phyloP scores from a whole-genome alignment of 2,113 vertebrate species.

The Loxodonta africana region DNA sequence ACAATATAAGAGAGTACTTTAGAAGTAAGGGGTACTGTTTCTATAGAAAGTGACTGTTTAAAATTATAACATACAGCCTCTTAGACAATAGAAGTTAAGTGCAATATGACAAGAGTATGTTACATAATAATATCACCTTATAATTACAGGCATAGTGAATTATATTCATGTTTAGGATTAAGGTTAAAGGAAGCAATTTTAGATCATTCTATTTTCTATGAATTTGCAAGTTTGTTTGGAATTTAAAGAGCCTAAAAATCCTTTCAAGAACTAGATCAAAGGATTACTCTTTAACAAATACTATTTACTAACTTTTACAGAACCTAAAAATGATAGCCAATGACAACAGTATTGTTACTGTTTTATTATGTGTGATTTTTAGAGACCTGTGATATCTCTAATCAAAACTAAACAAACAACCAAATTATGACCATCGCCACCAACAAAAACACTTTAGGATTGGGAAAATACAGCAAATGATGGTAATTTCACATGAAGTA shows the following conservation, averaged over 20 bases:
- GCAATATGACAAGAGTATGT: not conserved
- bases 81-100: not conserved
- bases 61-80: slow-evolving; percentile 17
- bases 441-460: slow-evolving; percentile 19
- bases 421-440: not conserved
- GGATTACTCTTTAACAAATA: not conserved
- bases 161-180: not conserved
- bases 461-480: slow-evolving; percentile 6
- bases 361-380: slow-evolving; percentile 15
- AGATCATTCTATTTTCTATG: not conserved
- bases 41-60: slow-evolving; percentile 26
- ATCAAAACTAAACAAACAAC: slow-evolving; percentile 37
- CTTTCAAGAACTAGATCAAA: slow-evolving; percentile 5
- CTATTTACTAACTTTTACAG: not conserved
- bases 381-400: slow-evolving; percentile 17
- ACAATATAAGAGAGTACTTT: slow-evolving; percentile 54
- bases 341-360: not conserved
- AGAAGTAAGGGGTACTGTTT: slow-evolving; percentile 59
- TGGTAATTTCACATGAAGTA: slow-evolving; percentile 11
- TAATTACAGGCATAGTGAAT: not conserved
- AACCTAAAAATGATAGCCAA: slow-evolving; percentile 5
- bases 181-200: slow-evolving; percentile 20
- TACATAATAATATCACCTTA: not conserved
- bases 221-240: not conserved
- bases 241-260: not conserved